Percentiles rank a stretch among this genome's conserved stretches.
Evolutionary conservation across 2,888 invertebrate species (phyloP).

Genomic region (Noctua janthe): DNA sequence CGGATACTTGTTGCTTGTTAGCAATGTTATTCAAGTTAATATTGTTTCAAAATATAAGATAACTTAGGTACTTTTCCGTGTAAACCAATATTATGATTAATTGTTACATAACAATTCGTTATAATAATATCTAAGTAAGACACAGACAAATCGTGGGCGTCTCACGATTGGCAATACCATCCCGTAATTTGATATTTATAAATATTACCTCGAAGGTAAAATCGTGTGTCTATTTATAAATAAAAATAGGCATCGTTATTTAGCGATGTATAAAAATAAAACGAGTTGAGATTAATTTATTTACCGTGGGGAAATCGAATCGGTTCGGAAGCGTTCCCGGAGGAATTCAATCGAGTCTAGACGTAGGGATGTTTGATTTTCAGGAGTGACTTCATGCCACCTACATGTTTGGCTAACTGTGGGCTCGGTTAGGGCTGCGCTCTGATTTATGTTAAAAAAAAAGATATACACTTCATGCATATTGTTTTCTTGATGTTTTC

Average conservation of each 20-base stretch:
- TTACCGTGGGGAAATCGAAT: conserved; percentile 75
- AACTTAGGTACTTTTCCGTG: neutral
- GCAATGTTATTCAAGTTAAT: conserved; percentile 2
- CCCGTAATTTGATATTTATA: conserved; percentile 3
- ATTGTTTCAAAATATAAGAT: neutral
- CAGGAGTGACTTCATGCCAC: conserved; percentile 61
- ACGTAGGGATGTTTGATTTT: conserved; percentile 76
- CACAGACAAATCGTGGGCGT: neutral
- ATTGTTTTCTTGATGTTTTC: conserved; percentile 7
- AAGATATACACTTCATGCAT: too few relatives aligned
- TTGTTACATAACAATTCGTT: neutral
- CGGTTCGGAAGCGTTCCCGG: conserved; percentile 72
- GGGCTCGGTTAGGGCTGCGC: conserved; percentile 22
- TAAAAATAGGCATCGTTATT: conserved; percentile 47
- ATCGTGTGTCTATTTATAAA: conserved; percentile 2
- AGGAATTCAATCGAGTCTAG: conserved; percentile 78
- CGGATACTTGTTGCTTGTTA: conserved; percentile 10
- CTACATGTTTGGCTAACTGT: conserved; percentile 42
- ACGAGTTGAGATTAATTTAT: conserved; percentile 78
- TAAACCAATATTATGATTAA: neutral
- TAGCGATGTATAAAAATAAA: conserved; percentile 75
- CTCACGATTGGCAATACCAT: conserved; percentile 9
- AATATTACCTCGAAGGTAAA: conserved; percentile 15
- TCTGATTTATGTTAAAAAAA: neutral
- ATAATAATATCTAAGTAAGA: neutral